Percentiles rank a stretch among this genome's conserved stretches.
Conservation (phyloP, 2,797 vertebrate species). For the Lithobates sylvaticus region DNA sequence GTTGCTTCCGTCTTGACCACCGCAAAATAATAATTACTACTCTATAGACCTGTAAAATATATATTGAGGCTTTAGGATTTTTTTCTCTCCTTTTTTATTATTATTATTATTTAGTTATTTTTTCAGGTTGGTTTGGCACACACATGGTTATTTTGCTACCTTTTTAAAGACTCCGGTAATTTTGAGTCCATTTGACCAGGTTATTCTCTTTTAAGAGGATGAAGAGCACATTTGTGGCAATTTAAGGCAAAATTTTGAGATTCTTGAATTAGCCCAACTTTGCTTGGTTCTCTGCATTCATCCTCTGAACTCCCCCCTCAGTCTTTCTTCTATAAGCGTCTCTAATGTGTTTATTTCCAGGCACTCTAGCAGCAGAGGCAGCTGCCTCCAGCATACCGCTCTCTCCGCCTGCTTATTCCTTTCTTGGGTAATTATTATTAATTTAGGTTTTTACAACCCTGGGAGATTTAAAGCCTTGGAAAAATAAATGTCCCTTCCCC, state of each 20-base stretch:
- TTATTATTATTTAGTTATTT: too few species aligned
- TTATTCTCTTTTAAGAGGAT: not conserved
- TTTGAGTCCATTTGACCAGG: not conserved
- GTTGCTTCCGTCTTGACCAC: too few species aligned
- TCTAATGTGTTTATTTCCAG: conserved; percentile 59
- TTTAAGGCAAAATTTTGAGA: not conserved
- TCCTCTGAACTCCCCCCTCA: conserved; percentile 1
- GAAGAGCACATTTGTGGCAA: not conserved
- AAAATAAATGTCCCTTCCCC: conserved; percentile 37
- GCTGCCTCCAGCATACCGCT: conserved; percentile 48
- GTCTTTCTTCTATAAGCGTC: conserved; percentile 32
- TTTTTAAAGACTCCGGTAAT: too few species aligned
- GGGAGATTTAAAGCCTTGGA: conserved; percentile 58
- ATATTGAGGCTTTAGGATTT: too few species aligned
- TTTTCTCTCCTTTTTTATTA: too few species aligned
- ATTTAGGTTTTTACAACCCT: conserved; percentile 61
- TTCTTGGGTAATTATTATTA: conserved; percentile 62
- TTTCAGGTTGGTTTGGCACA: too few species aligned
- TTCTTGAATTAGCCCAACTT: not conserved
- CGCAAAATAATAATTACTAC: too few species aligned
- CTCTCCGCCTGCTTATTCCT: conserved; percentile 50
- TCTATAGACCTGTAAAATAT: too few species aligned
- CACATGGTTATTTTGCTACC: too few species aligned
- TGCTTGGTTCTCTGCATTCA: not conserved
- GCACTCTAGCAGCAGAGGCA: conserved; percentile 52